Evolutionary conservation across 2,113 vertebrate genomes (phyloP), one percentile per base, ranked within the genome.

Genomic region (Eleginops maclovinus): DNA sequence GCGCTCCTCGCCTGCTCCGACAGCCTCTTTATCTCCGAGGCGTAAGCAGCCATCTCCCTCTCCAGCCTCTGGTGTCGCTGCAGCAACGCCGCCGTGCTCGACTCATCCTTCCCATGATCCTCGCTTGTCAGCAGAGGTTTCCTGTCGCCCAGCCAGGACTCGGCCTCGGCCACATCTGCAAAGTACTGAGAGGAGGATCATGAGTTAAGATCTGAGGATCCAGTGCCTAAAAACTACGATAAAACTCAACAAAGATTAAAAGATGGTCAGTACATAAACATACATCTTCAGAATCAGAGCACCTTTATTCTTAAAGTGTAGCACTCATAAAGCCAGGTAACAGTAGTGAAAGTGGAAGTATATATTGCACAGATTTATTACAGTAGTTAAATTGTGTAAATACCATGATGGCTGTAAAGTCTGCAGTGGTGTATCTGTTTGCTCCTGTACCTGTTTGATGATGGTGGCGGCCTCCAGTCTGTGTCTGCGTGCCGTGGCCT

Each of bases 81-180:
- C 59, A 96, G 61, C 88, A 96, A 79, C 0, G 89, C 90, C 12
- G 93, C 89, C 0, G 96, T 81, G 0, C 95, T 94, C 0, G 88
- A 93, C 49, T 94, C 96, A 2, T 97, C 95, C 46, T 94, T 94
- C 28, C 96, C 96, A 0, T 90, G 92, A 84, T 96, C 94, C 15
- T 93, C 73, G 63, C 91, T 94, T 82, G 83, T 88, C 6, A 97
- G 84, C 2, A 95, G 88, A 0, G 93, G 94, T 40, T 92, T 93
- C 78, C 69, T 94, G 88, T 97, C 96, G 0, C 47, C 75, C 75
- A 98, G 26, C 97, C 97, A 97, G 0, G 94, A 96, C 1, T 92
- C 85, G 0, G 94, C 96, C 36, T 98, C 97, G 0, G 84, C 75
- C 0, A 89, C 83, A 0, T 97, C 96, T 2, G 95, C 94, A 75